These are phyloP conservation scores for Dilophus febrilis DNA, from an alignment of 2,888 invertebrate species.

Conservation along the genomic window DNA sequence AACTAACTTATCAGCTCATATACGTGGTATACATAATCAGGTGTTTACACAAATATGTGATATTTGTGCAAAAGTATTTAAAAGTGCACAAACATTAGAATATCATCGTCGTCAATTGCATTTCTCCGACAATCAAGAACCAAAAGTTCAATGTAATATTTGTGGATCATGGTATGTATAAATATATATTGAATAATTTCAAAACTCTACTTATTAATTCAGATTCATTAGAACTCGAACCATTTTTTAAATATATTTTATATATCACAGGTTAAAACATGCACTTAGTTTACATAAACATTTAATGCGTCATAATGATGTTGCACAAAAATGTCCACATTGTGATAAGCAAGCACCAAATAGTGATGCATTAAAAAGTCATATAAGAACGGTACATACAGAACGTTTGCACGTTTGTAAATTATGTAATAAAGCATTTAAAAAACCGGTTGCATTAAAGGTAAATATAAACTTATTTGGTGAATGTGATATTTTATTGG, in stretches of 20 bases:
- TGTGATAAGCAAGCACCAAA: constrained; percentile 18
- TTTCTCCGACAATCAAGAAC: constrained; percentile 17
- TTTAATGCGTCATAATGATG: too few relatives aligned
- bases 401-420: constrained; percentile 23
- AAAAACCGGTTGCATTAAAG: constrained; percentile 23
- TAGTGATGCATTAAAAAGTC: constrained; percentile 25
- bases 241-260: too few relatives aligned
- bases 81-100: constrained; percentile 23
- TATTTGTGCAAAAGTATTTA: constrained; percentile 23
- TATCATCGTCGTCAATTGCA: constrained; percentile 22
- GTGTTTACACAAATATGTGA: constrained; percentile 8
- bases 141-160: constrained; percentile 24
- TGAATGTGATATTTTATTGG: too few relatives aligned
- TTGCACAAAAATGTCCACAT: background rate
- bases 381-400: constrained; percentile 25
- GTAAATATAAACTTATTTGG: too few relatives aligned
- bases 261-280: too few relatives aligned
- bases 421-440: constrained; percentile 26
- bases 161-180: constrained; percentile 26
- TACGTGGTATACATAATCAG: background rate
- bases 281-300: too few relatives aligned
- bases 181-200: too few relatives aligned
- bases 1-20: background rate
- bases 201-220: too few relatives aligned
- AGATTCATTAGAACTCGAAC: too few relatives aligned